Base-by-base conservation (phyloP, 2,797 vertebrate species). In the Fratercula arctica region DNA sequence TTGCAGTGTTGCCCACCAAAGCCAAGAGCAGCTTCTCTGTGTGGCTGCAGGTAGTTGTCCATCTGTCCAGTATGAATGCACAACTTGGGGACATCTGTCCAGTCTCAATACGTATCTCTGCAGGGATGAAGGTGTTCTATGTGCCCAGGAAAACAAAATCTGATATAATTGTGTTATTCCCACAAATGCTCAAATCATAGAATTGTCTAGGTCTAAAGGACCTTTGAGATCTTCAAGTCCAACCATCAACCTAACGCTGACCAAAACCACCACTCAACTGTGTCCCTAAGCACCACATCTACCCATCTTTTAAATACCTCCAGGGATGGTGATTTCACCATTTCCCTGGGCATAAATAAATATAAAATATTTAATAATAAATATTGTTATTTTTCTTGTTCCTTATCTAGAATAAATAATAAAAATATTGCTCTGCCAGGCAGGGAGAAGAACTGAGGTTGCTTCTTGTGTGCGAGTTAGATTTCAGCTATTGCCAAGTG, bases 81-180 rank as follows among this genome's bases (percentile, higher is more conserved):
- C 16, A 33, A 43, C 78, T 11, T 51, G 61, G 46, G 67, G 25
- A 72, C 43, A 29, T 4, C 48, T 54, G 21, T 26, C 43, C 63
- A 35, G 31, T 9, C 60, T 45, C 39, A 73, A 6, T 7, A 35
- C 37, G 8, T 2, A 6, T 4, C 43, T 35, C 9, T 33, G 21
- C 24, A 45, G 16, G 37, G 28, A 68, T 7, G 11, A 53, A 24
- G 29, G 4, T 7, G 37, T 20, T 51, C 41, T 17, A 13, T 45
- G 35, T 63, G 29, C 35, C 31, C 35, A 20, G 39, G 63, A 35
- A 64, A 16, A 33, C 48, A 63, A 15, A 9, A 53, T 3, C 48
- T 43, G 53, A 57, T 28, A 12, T 3, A 14, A 13, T 23, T 4
- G 7, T 0, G 1, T 31, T 63, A 2, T 17, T 33, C n/a, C 31